Conservation (phyloP, 1,140 invertebrate species). For the Hermetia illucens region DNA sequence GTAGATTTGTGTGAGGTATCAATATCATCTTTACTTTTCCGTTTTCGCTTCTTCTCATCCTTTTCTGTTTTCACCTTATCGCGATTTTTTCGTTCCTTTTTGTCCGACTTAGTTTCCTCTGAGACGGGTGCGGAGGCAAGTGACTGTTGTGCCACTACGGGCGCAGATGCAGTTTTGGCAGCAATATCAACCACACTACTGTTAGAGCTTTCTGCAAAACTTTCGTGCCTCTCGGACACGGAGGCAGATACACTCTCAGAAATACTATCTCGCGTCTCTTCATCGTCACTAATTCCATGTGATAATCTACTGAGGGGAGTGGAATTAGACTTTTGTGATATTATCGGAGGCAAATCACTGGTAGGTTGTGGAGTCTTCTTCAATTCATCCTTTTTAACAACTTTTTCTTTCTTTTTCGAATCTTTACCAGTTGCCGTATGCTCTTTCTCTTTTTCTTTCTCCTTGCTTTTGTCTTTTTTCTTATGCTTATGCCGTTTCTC, state of each 20-base stretch:
- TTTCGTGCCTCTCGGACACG: too few species aligned
- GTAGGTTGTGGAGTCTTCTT: not conserved
- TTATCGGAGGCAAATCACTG: too few species aligned
- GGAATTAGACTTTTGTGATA: not conserved
- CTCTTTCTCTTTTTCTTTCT: constrained; percentile 26
- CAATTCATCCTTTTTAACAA: constrained; percentile 27
- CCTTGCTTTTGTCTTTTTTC: constrained; percentile 39
- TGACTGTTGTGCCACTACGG: constrained; percentile 9
- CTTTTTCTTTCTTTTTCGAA: constrained; percentile 22
- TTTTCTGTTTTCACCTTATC: constrained; percentile 32
- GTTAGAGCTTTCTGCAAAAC: constrained; percentile 30
- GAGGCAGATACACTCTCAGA: too few species aligned
- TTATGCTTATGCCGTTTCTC: constrained; percentile 39
- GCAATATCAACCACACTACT: constrained; percentile 24
- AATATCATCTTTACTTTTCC: constrained; percentile 28
- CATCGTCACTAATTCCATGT: constrained; percentile 1
- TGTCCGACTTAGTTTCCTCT: constrained; percentile 35
- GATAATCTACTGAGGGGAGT: not conserved
- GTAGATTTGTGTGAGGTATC: constrained; percentile 12
- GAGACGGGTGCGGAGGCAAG: constrained; percentile 16
- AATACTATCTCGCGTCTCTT: too few species aligned
- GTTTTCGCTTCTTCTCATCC: constrained; percentile 38
- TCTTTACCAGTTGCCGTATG: constrained; percentile 22
- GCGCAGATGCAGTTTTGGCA: constrained; percentile 20
- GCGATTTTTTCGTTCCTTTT: constrained; percentile 26